Base-by-base conservation (phyloP, 2,888 invertebrate genomes). In the Troglohyphantes excavatus region DNA sequence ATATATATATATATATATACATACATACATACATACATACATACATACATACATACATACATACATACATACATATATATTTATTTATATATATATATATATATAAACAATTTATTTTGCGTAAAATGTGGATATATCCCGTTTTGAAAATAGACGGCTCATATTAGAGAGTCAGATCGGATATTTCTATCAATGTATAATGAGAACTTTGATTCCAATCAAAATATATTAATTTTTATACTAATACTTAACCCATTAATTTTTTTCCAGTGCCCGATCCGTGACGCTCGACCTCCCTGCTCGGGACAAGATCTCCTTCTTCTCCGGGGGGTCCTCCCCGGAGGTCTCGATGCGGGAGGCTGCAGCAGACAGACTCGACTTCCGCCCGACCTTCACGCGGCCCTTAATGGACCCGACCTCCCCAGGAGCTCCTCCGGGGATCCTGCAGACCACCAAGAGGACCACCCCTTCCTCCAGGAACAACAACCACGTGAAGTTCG, bases 241-340 rank as follows among this genome's bases (percentile, higher is more conserved):
- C 5, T 11, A 27, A n/a, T 11, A 23, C 11, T 17, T 13, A 61
- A 61, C 5, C n/a, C n/a, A n/a, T n/a, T n/a, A n/a, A n/a, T 65
- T 83, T n/a, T 65, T 33, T 86, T 83, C 3, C 79, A 90, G 89
- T 29, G 33, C 61, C 7, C 83, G 89, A 17, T 90, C 89, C 2
- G 89, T 90, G 27, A 90, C 89, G 2, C 53, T 90, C 29, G 89
- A 90, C 23, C 26, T 90, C 7, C 89, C 89, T 9, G 70, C 89
- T 0, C 33, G 89, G 17, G 89, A 90, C 27, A 76, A 72, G 6
- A 79, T 90, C 2, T 90, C 89, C 33, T 90, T 72, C 53, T 90
- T 90, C 21, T 90, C 89, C n/a, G 89, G 89, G 0, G 83, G 89
- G 2, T 90, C 89, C 6, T 90, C 89, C 1, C 89, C 89, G 9